These are phyloP conservation scores for Edolisoma coerulescens DNA, from an alignment of 2,113 vertebrate species.

Conservation along the genomic window DNA sequence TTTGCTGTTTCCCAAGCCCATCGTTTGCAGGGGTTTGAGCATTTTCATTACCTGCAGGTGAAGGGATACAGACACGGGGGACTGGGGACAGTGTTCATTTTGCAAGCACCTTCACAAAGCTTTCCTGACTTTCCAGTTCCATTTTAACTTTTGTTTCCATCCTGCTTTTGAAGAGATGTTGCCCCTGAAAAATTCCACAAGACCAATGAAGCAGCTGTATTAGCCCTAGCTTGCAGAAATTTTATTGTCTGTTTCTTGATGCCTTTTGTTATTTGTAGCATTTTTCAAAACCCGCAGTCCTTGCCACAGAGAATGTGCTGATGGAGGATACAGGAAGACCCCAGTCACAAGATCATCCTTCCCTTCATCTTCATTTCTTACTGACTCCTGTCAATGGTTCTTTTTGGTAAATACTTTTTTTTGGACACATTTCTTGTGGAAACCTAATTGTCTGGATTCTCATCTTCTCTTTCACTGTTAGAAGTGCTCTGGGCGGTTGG, in stretches of 20 bases:
- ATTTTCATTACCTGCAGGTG: background rate
- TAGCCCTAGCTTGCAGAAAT: too few species aligned
- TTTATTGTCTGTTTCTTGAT: background rate
- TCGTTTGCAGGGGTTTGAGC: background rate
- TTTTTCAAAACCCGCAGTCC: background rate
- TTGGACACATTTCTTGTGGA: background rate
- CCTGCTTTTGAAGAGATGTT: background rate
- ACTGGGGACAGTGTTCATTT: background rate
- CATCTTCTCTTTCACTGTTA: background rate
- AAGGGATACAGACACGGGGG: background rate
- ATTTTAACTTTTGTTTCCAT: background rate
- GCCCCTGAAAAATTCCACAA: background rate
- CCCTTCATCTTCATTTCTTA: background rate
- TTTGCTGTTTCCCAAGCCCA: background rate
- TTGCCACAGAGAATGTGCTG: background rate
- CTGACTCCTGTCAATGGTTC: background rate
- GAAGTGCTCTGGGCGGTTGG: background rate
- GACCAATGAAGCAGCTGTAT: background rate
- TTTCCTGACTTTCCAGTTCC: background rate
- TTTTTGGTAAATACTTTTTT: background rate
- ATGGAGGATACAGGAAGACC: background rate
- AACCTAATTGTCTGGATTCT: background rate
- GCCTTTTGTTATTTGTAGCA: background rate
- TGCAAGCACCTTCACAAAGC: background rate
- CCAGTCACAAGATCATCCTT: background rate